Base-by-base conservation (phyloP, 2,113 vertebrate species). In the Gadus chalcogrammus region DNA sequence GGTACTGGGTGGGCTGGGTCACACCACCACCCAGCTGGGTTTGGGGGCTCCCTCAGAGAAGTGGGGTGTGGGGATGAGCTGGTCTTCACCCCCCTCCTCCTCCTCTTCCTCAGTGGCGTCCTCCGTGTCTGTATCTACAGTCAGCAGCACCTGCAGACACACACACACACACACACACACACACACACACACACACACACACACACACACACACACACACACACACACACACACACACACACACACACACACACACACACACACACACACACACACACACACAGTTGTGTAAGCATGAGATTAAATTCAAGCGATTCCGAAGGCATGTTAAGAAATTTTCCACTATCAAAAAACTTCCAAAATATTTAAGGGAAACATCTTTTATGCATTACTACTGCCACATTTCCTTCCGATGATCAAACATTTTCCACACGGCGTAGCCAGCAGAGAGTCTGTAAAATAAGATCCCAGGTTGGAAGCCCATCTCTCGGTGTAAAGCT, bases 11-110 rank as follows among this genome's bases (percentile, higher is more conserved):
- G 31, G 31, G 31, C 6, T 7, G 42, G 2, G 42, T 48, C 11
- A 91, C n/a, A 87, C 84, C 67, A 67, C 38, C 79, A 91, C 87
- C 88, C 90, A 90, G 83, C 85, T 87, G 28, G 87, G 86, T 65
- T 80, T 85, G 35, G 86, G 60, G 0, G 81, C 76, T 3, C 81
- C 79, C 8, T 82, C 87, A 5, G 84, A 86, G 17, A 70, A 82
- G 61, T 85, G 82, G 42, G 83, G 81, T 31, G 83, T 67, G 1
- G 52, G 31, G 15, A 76, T 74, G 38, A 73, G 20, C 0, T 69
- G 62, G 5, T 35, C 68, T 0, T 0, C 53, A 0, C 68, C 64
- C 0, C 0, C 24, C 0, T 72, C 48, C 0, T 84, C 76, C 20
- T 82, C 89, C 11, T 88, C 85, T 1, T 67, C 76, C 20, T 83